Conservation (phyloP, 2,888 invertebrate species). For the Seira musarum region DNA sequence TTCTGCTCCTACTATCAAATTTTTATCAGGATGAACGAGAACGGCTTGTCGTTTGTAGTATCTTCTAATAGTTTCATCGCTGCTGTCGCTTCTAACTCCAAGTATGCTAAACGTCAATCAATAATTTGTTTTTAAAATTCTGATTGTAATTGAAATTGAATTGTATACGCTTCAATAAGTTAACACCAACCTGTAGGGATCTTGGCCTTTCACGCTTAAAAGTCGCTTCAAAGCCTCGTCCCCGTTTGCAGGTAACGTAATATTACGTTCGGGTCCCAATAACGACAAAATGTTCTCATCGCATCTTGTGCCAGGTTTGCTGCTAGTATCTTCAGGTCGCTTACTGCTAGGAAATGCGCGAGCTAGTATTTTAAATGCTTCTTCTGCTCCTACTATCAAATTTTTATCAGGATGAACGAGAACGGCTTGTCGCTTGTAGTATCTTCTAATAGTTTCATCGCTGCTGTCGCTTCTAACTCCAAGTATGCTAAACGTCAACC, state of each 20-base stretch:
- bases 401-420: slow-evolving; percentile 98
- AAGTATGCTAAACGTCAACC: slow-evolving; percentile 81
- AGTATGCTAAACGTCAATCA: slow-evolving; percentile 79
- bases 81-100: slow-evolving; percentile 89
- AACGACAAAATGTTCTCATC: slow-evolving; percentile 64
- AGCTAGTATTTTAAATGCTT: slow-evolving; percentile 95
- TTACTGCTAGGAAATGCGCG: slow-evolving; percentile 80
- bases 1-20: slow-evolving; percentile 94
- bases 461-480: slow-evolving; percentile 90
- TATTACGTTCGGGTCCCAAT: slow-evolving; percentile 79
- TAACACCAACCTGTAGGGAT: slow-evolving; percentile 86
- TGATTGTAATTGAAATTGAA: too few species aligned
- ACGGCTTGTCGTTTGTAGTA: slow-evolving; percentile 96
- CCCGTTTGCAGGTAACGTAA: slow-evolving; percentile 88
- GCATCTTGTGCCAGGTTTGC: slow-evolving; percentile 18
- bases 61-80: slow-evolving; percentile 94
- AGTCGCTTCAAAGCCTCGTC: slow-evolving; percentile 96
- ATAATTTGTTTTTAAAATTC: neutral
- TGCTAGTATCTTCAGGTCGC: slow-evolving; percentile 18
- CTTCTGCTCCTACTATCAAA: slow-evolving; percentile 94
- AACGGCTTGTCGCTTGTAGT: slow-evolving; percentile 94
- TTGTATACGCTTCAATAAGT: slow-evolving; percentile 22
- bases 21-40: slow-evolving; percentile 96
- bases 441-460: slow-evolving; percentile 94
- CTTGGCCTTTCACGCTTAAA: slow-evolving; percentile 94